These are phyloP conservation scores for Sylvia atricapilla DNA, from an alignment of 2,113 vertebrate genomes.

Conservation along the genomic window DNA sequence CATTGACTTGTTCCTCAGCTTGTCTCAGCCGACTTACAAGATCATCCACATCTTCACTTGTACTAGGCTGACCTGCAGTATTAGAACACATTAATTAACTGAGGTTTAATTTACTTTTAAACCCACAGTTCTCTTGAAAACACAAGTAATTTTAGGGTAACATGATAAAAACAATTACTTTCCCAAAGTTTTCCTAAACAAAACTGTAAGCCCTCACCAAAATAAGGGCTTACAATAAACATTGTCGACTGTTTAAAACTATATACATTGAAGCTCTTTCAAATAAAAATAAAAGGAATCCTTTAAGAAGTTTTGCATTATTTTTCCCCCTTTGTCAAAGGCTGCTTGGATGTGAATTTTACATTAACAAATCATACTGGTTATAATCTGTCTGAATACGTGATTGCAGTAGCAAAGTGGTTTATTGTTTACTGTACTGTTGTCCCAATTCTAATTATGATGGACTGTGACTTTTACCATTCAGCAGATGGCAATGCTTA, in stretches of 20 bases:
- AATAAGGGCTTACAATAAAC: not conserved
- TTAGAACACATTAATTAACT: not conserved
- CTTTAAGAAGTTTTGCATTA: not conserved
- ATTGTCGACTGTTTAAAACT: not conserved
- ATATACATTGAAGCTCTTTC: not conserved
- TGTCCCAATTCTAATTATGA: not conserved
- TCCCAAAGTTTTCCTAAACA: not conserved
- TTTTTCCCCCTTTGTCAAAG: not conserved
- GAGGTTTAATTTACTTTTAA: not conserved
- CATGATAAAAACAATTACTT: not conserved
- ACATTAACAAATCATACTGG: not conserved
- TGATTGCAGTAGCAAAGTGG: not conserved
- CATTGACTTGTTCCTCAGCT: slow-evolving; percentile 81
- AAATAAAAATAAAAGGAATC: not conserved
- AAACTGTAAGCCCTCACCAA: not conserved
- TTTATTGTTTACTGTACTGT: not conserved
- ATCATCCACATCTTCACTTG: slow-evolving; percentile 82
- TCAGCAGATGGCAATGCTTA: not conserved
- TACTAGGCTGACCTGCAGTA: slow-evolving; percentile 70
- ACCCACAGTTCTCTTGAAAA: not conserved
- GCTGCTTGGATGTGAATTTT: not conserved
- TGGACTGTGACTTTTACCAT: not conserved
- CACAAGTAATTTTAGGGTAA: not conserved
- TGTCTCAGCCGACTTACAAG: slow-evolving; percentile 80
- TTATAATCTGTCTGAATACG: not conserved